Base-by-base conservation (phyloP, 2,113 vertebrate genomes). In the Tragulus kanchil region DNA sequence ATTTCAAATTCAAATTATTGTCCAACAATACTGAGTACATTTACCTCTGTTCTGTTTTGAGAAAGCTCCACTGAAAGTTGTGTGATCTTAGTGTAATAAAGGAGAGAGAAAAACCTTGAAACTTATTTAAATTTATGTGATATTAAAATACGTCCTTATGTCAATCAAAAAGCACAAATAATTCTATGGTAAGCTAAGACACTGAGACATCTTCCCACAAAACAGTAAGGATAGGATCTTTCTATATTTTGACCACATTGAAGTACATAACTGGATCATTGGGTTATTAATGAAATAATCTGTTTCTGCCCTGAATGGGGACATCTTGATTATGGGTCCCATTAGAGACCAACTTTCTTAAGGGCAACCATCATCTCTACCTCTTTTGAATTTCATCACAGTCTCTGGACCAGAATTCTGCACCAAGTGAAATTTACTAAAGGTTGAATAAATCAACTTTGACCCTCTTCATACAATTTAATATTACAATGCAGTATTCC, bases 1-100 rank as follows among this genome's bases (percentile, higher is more conserved):
- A 73, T 85, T 90, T 90, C 83, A 97, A 95, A 86, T 85, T 5
- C 61, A 96, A 93, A 93, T 96, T 77, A 87, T 65, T 82, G 11
- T 45, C 50, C 48, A 92, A 56, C 50, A 79, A 54, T 78, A 50
- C 58, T 81, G 48, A 91, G 3, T 42, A 71, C 83, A 85, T 93
- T 89, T 94, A 58, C 19, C 14, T 71, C 21, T 58, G 28, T 88
- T 26, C n/a, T 78, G 48, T 90, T 97, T 92, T 4, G 1, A 75
- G 75, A 91, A 96, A 61, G 11, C 54, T 82, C 28, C 86, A 10
- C 19, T 89, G 50, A 84, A 96, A 85, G 28, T 61, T 96, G 45
- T 54, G 5, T 71, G 92, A 92, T 97, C 23, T 92, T 50, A 73
- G 15, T 82, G 28, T 67, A 78, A 71, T 81, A 42, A 95, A 95